A percentile compares a stretch with the other conserved stretches of the same genome.
phyloP scores from a whole-genome alignment of 2,888 invertebrate genomes.

The Drosophila trichaetosa region DNA sequence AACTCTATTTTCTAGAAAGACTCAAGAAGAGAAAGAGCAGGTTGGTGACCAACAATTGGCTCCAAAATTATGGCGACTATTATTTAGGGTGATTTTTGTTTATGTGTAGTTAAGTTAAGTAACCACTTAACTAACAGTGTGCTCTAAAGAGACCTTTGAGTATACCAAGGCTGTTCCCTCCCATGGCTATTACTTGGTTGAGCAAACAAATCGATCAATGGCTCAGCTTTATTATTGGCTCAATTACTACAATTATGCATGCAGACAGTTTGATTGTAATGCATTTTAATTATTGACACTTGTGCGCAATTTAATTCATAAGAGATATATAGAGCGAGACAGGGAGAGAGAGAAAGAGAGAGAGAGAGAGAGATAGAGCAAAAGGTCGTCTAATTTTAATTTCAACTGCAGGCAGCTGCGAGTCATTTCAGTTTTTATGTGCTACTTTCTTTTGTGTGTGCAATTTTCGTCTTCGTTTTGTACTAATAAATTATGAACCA shows the following conservation, averaged over 20 bases:
- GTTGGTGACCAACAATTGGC: neutral
- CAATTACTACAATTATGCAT: conserved; percentile 13
- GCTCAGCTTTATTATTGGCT: conserved; percentile 35
- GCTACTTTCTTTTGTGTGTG: neutral
- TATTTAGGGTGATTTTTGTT: neutral
- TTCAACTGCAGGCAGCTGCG: conserved; percentile 16
- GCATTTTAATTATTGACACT: conserved; percentile 62
- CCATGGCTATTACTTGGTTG: neutral
- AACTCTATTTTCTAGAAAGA: neutral
- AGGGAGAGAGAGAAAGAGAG: neutral
- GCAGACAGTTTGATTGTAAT: conserved; percentile 4
- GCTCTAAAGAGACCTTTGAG: neutral
- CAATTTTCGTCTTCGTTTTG: conserved; percentile 8
- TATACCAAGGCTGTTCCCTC: neutral
- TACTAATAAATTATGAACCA: conserved; percentile 46
- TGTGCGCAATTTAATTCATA: conserved; percentile 31
- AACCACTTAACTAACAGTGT: neutral
- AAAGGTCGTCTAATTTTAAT: conserved; percentile 11
- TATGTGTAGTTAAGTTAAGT: neutral
- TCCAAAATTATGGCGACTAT: neutral
- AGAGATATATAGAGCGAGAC: neutral
- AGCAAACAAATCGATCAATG: conserved; percentile 36
- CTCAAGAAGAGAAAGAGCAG: no score
- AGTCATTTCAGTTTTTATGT: conserved; percentile 24
- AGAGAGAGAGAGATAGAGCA: neutral